Evolutionary conservation across 2,113 vertebrate genomes (phyloP).

Genomic region (Ctenomys sociabilis): DNA sequence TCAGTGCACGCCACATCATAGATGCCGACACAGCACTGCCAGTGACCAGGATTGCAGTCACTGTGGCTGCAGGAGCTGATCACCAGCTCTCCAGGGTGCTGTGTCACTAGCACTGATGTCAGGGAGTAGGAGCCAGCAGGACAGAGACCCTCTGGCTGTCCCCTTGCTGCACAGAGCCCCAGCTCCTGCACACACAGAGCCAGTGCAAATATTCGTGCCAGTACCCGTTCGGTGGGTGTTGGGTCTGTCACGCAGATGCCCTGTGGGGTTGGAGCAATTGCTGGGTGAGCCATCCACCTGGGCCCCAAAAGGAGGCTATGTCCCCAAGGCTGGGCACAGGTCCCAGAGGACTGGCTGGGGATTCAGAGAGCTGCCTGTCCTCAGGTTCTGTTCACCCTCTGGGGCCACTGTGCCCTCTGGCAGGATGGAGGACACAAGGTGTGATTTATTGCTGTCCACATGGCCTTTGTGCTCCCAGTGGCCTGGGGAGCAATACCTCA

Average conservation of each 20-base stretch:
- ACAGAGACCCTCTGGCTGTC: neutral
- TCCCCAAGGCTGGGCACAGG: accelerated
- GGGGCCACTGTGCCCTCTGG: conserved; percentile 63
- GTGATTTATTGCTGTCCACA: conserved; percentile 81
- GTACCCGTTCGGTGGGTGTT: accelerated
- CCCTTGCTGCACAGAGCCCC: accelerated
- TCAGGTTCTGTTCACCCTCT: conserved; percentile 55
- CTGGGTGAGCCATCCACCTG: no score
- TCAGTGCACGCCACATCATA: neutral
- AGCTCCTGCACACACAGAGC: accelerated
- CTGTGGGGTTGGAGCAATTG: neutral
- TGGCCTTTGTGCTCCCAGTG: conserved; percentile 72
- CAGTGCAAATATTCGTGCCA: accelerated
- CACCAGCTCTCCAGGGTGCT: accelerated
- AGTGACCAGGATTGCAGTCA: accelerated
- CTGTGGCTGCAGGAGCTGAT: accelerated
- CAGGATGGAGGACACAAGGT: conserved; percentile 64
- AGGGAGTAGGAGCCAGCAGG: no score
- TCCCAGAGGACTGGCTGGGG: neutral
- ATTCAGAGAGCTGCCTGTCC: conserved; percentile 66
- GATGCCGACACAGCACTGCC: accelerated
- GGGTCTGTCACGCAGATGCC: accelerated
- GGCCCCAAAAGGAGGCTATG: neutral
- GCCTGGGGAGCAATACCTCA: conserved; percentile 83
- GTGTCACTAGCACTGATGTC: accelerated